Evolutionary conservation across 2,113 vertebrate genomes (phyloP), one percentile per base, ranked within the genome.

Genomic region (Hippopotamus amphibius): DNA sequence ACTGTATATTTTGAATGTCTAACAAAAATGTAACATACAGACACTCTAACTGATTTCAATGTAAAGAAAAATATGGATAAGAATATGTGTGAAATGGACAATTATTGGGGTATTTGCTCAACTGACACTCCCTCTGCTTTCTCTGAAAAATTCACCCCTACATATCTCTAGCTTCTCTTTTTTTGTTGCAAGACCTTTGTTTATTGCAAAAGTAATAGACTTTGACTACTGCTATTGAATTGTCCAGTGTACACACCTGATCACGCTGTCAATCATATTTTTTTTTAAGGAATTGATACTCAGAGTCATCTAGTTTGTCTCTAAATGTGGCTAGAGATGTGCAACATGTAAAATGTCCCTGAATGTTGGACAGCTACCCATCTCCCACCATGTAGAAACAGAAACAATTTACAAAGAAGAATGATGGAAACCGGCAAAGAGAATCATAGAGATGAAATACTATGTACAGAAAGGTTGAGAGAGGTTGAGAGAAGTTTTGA

Each of bases 1-100:
- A 86, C 10, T 87, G 30, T 66, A 0, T 81, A 65, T 69, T 96
- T 84, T 74, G 28, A 95, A 59, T 65, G 84, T 53, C 14, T 97
- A 69, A 43, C 21, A 90, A 90, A 55, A 66, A 55, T 26, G 2
- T 63, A 77, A 86, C 48, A 41, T 48, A 63, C 5, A 43, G 33
- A 48, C 10, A 30, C 15, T 43, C 19, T 83, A 77, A 63, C 46
- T 57, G 12, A 24, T n/a, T 82, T 96, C n/a, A 4, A 2, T 28
- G 7, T 50, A 37, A 61, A n/a, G 66, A 93, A 61, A 95, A 79
- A 33, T 30, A 6, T 84, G 57, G 37, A 30, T 59, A 53, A 63
- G 53, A 63, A 17, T 2, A 30, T 17, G 0, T 63, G 2, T 77
- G 9, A 37, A 53, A 28, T 81, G 94, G n/a, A 66, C 61, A 85